These are phyloP conservation scores for Phoenoteleia sp. DNA, from an alignment of 2,888 invertebrate species.

Conservation along the genomic window DNA sequence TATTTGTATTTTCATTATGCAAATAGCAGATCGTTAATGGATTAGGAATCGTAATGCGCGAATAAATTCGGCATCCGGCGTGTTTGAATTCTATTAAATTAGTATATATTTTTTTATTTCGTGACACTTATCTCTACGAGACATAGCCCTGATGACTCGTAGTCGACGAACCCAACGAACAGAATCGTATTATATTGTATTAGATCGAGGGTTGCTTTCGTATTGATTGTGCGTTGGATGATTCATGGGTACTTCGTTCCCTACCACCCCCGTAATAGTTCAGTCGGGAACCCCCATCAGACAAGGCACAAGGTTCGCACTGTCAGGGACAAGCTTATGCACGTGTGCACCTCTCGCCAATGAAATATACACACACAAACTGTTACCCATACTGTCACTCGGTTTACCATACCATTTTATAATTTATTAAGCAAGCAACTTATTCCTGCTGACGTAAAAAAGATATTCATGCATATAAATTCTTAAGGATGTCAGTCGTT, in stretches of 20 bases:
- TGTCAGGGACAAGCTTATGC: conserved; percentile 41
- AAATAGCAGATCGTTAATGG: conserved; percentile 8
- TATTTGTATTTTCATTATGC: conserved; percentile 26
- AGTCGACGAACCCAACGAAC: conserved; percentile 69
- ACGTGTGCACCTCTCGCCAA: conserved; percentile 44
- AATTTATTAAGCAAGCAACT: conserved; percentile 15
- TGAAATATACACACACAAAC: conserved; percentile 51
- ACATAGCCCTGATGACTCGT: conserved; percentile 67
- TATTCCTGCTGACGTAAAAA: not conserved
- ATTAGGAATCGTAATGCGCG: conserved; percentile 16
- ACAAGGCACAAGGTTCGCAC: conserved; percentile 60
- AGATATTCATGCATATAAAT: not conserved
- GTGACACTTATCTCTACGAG: conserved; percentile 44
- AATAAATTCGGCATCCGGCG: conserved; percentile 14
- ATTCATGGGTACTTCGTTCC: conserved; percentile 82
- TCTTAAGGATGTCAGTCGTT: not conserved
- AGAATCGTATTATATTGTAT: conserved; percentile 76
- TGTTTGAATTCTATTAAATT: conserved; percentile 18
- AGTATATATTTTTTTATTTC: conserved; percentile 40
- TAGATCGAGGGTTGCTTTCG: conserved; percentile 81
- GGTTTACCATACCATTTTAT: conserved; percentile 28
- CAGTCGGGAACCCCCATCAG: conserved; percentile 76
- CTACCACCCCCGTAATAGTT: conserved; percentile 81
- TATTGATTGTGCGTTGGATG: conserved; percentile 85
- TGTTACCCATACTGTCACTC: conserved; percentile 46